Conservation (phyloP, 2,797 vertebrate genomes). For the Pampus argenteus region DNA sequence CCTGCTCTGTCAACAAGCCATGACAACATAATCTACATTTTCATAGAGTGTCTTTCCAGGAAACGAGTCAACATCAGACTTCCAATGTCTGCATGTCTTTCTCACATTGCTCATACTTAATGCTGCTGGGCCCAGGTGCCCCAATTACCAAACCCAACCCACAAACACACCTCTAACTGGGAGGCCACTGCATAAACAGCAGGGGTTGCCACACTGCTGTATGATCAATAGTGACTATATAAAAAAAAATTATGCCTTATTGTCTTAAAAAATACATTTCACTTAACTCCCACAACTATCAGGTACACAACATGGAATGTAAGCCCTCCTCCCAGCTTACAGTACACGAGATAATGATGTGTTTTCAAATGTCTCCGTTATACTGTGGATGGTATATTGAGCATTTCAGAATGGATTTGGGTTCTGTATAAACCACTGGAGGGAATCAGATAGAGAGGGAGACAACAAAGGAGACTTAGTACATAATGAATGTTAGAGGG, state of each 20-base stretch:
- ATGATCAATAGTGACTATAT: not conserved
- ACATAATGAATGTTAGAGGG: slow-evolving; percentile 7
- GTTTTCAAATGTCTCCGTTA: not conserved
- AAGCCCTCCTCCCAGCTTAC: not conserved
- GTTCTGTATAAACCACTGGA: slow-evolving; percentile 7
- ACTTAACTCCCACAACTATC: not conserved
- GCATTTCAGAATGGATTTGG: not conserved
- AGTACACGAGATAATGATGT: not conserved
- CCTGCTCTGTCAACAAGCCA: too few species aligned
- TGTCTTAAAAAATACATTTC: not conserved
- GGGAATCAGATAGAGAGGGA: slow-evolving; percentile 10
- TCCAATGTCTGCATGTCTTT: not conserved
- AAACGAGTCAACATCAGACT: not conserved
- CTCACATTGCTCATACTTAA: too few species aligned
- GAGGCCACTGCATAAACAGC: too few species aligned
- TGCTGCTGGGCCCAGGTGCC: too few species aligned
- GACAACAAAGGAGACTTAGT: slow-evolving; percentile 26
- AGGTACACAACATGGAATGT: not conserved
- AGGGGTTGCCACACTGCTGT: too few species aligned
- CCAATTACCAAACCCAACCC: too few species aligned
- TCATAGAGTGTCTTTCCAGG: not conserved
- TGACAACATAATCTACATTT: slow-evolving; percentile 3
- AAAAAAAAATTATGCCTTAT: too few species aligned
- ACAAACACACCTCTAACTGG: too few species aligned
- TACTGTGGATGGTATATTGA: not conserved